Percentiles rank a stretch among this genome's conserved stretches.
These are phyloP conservation scores for Myotis myotis DNA, from an alignment of 2,797 vertebrate species.

Conservation along the genomic window DNA sequence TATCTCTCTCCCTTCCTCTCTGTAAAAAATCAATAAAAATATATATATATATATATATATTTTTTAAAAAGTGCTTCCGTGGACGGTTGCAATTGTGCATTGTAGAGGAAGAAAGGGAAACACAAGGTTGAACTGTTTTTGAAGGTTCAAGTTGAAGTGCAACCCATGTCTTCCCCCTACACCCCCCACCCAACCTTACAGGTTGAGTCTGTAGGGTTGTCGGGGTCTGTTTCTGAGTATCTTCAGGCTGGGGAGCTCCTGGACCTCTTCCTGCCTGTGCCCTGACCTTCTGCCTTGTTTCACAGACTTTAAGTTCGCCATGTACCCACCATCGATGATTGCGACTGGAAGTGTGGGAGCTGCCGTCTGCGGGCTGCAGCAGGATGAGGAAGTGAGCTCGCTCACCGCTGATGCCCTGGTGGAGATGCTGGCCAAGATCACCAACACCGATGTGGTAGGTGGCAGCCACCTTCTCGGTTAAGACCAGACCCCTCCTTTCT, in stretches of 20 bases:
- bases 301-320: constrained; percentile 96
- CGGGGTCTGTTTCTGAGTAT: background rate
- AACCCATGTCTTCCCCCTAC: rapidly evolving
- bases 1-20: too few species aligned
- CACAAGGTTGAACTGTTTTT: background rate
- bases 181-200: too few species aligned
- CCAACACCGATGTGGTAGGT: constrained; percentile 98
- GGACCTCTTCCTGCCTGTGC: constrained; percentile 79
- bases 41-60: too few species aligned
- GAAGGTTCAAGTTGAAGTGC: background rate
- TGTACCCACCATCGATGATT: constrained; percentile 98
- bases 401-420: constrained; percentile 90
- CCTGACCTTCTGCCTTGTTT: constrained; percentile 38
- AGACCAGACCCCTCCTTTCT: background rate
- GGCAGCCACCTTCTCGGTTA: background rate
- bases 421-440: constrained; percentile 96
- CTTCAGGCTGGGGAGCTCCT: constrained; percentile 42
- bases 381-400: constrained; percentile 88
- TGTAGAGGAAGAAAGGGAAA: background rate
- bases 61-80: background rate
- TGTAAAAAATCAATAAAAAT: too few species aligned
- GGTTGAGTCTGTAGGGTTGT: background rate
- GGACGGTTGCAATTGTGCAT: background rate
- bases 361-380: constrained; percentile 95
- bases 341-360: constrained; percentile 96